Percentiles rank a stretch among this genome's conserved stretches.
These are phyloP conservation scores for Lynx canadensis DNA, from an alignment of 2,113 vertebrate species.

Conservation along the genomic window DNA sequence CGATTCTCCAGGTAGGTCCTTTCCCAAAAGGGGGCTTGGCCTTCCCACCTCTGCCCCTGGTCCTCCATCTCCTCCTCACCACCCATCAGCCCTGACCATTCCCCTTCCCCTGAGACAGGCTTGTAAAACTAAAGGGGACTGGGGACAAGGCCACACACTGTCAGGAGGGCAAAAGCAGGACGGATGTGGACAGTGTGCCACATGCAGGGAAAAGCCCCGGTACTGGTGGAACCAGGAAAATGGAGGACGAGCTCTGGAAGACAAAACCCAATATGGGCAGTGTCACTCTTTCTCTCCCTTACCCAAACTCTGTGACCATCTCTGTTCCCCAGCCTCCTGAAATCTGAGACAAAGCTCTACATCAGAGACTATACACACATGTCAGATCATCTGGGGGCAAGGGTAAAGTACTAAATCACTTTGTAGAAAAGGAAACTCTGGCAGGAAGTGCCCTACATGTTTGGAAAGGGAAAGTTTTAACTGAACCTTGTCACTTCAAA, in stretches of 20 bases:
- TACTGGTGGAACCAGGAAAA: not conserved
- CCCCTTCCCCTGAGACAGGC: constrained; percentile 75
- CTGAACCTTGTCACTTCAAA: not conserved
- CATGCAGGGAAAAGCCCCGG: constrained; percentile 77
- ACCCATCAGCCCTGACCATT: not conserved
- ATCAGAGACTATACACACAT: constrained; percentile 53
- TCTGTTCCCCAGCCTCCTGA: not conserved
- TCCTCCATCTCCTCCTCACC: not conserved
- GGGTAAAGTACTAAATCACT: constrained; percentile 12
- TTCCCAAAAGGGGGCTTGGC: constrained; percentile 66
- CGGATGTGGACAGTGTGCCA: constrained; percentile 77
- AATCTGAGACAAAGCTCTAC: constrained; percentile 35
- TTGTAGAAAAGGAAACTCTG: constrained; percentile 46
- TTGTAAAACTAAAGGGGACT: constrained; percentile 86
- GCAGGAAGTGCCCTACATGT: constrained; percentile 42
- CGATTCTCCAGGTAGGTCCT: constrained; percentile 29
- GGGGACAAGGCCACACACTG: constrained; percentile 81
- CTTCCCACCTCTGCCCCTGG: not conserved
- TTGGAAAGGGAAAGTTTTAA: constrained; percentile 26
- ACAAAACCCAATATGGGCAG: constrained; percentile 59
- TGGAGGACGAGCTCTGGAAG: constrained; percentile 74
- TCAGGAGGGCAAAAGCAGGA: constrained; percentile 83
- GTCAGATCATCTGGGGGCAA: constrained; percentile 33
- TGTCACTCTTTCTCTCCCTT: constrained; percentile 19
- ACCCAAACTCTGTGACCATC: not conserved